Evolutionary conservation across 64 coral and sea anemone species (phyloP).

Genomic region (Acropora tenuis): DNA sequence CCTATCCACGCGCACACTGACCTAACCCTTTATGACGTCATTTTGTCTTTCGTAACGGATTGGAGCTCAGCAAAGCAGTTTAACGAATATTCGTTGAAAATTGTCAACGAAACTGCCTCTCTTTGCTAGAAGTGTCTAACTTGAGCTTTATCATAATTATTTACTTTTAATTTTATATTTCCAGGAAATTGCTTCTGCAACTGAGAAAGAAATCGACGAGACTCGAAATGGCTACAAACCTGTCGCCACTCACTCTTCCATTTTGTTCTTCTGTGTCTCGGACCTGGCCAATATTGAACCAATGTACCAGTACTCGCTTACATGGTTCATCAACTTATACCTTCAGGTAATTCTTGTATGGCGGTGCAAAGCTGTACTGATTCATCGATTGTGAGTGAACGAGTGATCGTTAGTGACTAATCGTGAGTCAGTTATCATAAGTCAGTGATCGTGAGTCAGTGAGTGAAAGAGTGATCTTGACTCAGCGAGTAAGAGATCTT

Average conservation of each 20-base stretch:
- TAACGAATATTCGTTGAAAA: no score
- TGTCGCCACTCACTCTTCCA: constrained; percentile 90
- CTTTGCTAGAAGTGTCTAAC: no score
- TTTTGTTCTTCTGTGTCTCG: constrained; percentile 99
- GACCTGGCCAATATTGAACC: constrained; percentile 99
- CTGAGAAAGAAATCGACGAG: constrained; percentile 97
- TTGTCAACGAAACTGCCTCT: no score
- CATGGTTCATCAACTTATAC: constrained; percentile 98
- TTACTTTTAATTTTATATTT: no score
- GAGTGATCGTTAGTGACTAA: no score
- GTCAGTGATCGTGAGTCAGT: no score
- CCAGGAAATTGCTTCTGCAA: constrained; percentile 96
- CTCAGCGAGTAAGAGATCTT: no score
- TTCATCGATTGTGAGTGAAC: no score
- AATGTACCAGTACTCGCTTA: constrained; percentile 98
- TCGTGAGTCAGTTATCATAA: no score
- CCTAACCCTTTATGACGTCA: background rate
- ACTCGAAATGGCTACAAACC: constrained; percentile 97
- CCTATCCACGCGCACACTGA: background rate
- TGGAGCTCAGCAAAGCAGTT: background rate
- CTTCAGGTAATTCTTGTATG: constrained; percentile 67
- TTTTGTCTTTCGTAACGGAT: background rate
- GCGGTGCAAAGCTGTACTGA: no score
- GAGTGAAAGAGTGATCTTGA: no score
- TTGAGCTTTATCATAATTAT: no score